phyloP scores from a whole-genome alignment of 23 tunicate species.

The Botrylloides violaceus region DNA sequence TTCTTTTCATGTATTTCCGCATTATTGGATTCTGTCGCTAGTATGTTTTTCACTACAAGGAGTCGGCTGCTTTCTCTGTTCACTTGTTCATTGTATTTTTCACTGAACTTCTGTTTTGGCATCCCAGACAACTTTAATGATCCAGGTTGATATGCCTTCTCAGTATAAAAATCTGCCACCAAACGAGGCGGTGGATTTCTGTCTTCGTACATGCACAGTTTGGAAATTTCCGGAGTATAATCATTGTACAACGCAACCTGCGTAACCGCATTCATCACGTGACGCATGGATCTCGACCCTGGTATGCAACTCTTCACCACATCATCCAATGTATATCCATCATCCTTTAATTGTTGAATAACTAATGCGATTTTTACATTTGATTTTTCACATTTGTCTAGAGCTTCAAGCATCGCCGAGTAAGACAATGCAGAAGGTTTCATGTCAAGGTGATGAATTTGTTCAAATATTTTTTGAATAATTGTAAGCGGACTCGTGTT shows the following conservation, averaged over 20 bases:
- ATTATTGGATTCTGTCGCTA: neutral
- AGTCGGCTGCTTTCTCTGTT: conserved; percentile 8
- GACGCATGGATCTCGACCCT: neutral
- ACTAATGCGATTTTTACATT: conserved; percentile 5
- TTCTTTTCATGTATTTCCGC: neutral
- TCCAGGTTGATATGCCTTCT: neutral
- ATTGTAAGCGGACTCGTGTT: neutral
- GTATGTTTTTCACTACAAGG: conserved; percentile 5
- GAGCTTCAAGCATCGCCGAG: conserved; percentile 17
- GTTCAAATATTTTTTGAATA: neutral
- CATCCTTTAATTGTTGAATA: conserved; percentile 6
- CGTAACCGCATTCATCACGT: neutral
- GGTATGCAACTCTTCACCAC: conserved; percentile 8
- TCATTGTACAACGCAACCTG: neutral
- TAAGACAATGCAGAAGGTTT: conserved; percentile 17
- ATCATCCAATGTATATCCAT: conserved; percentile 18
- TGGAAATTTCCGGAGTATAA: neutral
- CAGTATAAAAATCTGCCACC: conserved; percentile 1
- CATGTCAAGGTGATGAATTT: neutral
- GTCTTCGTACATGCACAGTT: neutral
- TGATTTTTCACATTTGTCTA: neutral
- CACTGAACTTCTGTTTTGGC: neutral
- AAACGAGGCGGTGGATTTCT: neutral
- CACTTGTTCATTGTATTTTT: conserved; percentile 16
- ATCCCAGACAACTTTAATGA: neutral